phyloP scores from a whole-genome alignment of 2,113 vertebrate species.

The Antechinus stuartii region DNA sequence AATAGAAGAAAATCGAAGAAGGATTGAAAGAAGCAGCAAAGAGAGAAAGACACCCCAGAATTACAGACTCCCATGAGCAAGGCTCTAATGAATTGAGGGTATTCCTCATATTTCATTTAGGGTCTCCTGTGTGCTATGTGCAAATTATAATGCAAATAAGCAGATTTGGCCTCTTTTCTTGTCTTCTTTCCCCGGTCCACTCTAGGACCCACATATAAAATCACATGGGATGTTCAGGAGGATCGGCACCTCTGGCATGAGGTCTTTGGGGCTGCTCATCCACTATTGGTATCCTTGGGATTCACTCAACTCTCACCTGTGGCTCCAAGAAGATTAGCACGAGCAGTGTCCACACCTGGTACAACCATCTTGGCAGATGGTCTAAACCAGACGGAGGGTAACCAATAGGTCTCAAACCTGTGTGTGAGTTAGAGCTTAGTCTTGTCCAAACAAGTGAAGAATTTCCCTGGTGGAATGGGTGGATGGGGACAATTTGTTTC shows the following conservation, averaged over 20 bases:
- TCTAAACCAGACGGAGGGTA: not conserved
- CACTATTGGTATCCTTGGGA: not conserved
- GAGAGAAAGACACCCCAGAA: not conserved
- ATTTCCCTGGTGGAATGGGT: not conserved
- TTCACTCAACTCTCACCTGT: not conserved
- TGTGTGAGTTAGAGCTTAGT: no score
- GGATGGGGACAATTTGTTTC: not conserved
- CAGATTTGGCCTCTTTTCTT: not conserved
- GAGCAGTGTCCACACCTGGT: not conserved
- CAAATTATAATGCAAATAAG: not conserved
- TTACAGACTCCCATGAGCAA: not conserved
- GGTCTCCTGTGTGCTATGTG: not conserved
- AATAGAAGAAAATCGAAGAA: not conserved
- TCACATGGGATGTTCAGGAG: not conserved
- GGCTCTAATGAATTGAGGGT: not conserved
- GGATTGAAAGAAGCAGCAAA: not conserved
- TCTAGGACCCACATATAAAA: not conserved
- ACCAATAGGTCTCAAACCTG: not conserved
- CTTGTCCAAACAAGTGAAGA: not conserved
- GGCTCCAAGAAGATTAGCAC: not conserved
- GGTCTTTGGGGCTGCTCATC: not conserved
- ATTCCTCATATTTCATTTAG: not conserved
- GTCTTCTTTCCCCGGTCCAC: not conserved
- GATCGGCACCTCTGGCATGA: not conserved
- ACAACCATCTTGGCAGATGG: not conserved